These are phyloP conservation scores for Eubucco bourcierii DNA, from an alignment of 2,113 vertebrate genomes.

Conservation along the genomic window DNA sequence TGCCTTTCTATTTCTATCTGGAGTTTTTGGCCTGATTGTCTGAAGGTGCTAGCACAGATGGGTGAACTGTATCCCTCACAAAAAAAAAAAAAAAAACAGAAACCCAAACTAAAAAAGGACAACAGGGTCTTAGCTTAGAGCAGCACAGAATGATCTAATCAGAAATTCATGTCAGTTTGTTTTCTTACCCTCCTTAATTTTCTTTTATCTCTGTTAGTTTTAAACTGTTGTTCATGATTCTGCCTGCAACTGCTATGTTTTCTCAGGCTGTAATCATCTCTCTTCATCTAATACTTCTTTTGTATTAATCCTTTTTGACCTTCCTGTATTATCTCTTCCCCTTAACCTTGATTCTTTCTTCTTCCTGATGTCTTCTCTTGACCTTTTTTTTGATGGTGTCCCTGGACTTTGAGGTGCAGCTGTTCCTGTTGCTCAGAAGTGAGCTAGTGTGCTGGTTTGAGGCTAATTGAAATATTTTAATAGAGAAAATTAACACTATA, in stretches of 20 bases:
- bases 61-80: not conserved
- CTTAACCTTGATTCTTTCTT: slow-evolving; percentile 23
- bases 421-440: not conserved
- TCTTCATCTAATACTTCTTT: slow-evolving; percentile 1
- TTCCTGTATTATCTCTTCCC: not conserved
- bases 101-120: not conserved
- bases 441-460: too few species aligned
- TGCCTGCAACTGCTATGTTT: not conserved
- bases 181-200: not conserved
- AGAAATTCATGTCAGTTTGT: not conserved
- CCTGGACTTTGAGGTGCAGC: not conserved
- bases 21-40: not conserved
- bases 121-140: not conserved
- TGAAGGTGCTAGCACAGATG: not conserved
- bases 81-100: not conserved
- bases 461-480: too few species aligned
- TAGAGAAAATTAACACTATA: too few species aligned
- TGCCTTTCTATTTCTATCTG: not conserved
- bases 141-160: not conserved
- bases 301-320: slow-evolving; percentile 22
- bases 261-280: not conserved
- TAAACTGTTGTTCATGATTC: not conserved
- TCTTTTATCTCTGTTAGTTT: not conserved
- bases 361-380: not conserved
- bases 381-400: not conserved